Evolutionary conservation across 2,888 invertebrate genomes (phyloP).

Genomic region (Ptilodon capucinus): DNA sequence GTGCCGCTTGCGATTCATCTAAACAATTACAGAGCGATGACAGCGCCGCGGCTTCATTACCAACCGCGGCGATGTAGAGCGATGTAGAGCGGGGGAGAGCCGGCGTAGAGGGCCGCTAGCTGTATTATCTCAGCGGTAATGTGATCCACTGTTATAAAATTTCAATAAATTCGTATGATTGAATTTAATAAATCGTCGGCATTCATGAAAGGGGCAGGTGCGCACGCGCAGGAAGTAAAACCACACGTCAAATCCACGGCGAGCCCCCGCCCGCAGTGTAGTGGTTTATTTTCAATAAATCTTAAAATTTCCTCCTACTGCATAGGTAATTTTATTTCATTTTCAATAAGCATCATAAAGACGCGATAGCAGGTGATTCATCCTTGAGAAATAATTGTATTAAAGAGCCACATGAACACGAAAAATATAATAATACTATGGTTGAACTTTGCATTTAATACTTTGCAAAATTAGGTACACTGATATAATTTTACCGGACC

Average conservation of each 20-base stretch:
- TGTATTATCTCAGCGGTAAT: not conserved
- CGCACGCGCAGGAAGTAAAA: constrained; percentile 1
- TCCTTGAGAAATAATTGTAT: too few relatives aligned
- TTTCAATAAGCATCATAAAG: too few relatives aligned
- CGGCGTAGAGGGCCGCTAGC: not conserved
- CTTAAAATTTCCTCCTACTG: not conserved
- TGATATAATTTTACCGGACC: too few relatives aligned
- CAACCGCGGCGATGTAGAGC: not conserved
- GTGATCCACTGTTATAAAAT: not conserved
- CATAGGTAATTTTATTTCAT: not conserved
- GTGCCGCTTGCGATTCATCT: not conserved
- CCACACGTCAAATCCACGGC: not conserved
- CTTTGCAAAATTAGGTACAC: too few relatives aligned
- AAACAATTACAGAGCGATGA: not conserved
- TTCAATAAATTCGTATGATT: constrained; percentile 1
- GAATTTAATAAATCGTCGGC: not conserved
- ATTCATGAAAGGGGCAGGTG: not conserved
- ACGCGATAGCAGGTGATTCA: too few relatives aligned
- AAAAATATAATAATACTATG: too few relatives aligned
- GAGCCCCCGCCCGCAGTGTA: not conserved
- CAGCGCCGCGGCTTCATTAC: not conserved
- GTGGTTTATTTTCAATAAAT: too few relatives aligned
- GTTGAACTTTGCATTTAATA: too few relatives aligned
- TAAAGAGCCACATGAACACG: too few relatives aligned
- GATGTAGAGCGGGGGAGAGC: not conserved